Evolutionary conservation across 2,888 invertebrate species (phyloP), one percentile per base, ranked within the genome.

Genomic region (Orthonychiurus folsomi): DNA sequence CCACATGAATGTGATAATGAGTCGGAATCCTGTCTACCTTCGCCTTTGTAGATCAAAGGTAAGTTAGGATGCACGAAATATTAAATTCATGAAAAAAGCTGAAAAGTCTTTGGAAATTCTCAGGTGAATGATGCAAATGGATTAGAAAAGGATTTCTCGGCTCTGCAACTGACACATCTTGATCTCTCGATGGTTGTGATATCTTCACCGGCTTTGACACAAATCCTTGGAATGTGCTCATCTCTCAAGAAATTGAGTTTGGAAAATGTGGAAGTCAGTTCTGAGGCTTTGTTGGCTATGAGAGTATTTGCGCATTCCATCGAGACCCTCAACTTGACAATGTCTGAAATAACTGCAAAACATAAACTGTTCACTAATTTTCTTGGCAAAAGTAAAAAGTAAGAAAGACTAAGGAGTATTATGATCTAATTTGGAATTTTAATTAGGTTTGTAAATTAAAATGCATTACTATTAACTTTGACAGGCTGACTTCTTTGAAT

Each of bases 121-220:
- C 15, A 37, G 37, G 37, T 37, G 37, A 15, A 15, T 37, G 37
- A 37, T 15, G 9, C 37, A 37, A 37, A 9, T 37, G 37, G 37
- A 9, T 37, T 37, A 37, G 37, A 37, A 9, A 9, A 5, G 5
- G 37, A 37, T 37, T 37, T 37, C 9, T 37, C 15, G 5, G 37
- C 61, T 56, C 37, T 61, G 23, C 76, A 79, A 3, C 79, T 94
- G n/a, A 86, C 89, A 74, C 92, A 86, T 77, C 78, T 94, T 66
- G 94, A 94, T 77, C 80, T 94, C 15, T 90, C 91, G 75, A 88
- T 93, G 86, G 82, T 86, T 0, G 80, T 84, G 0, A 81, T 89
- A 28, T 81, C 85, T 20, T 26, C 63, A 3, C n/a, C n/a, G 18
- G 60, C 63, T 76, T 48, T 75, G 84, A 21, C 77, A n/a, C 71